Base-by-base conservation (phyloP, 2,113 vertebrate species). In the Chloebia gouldiae region DNA sequence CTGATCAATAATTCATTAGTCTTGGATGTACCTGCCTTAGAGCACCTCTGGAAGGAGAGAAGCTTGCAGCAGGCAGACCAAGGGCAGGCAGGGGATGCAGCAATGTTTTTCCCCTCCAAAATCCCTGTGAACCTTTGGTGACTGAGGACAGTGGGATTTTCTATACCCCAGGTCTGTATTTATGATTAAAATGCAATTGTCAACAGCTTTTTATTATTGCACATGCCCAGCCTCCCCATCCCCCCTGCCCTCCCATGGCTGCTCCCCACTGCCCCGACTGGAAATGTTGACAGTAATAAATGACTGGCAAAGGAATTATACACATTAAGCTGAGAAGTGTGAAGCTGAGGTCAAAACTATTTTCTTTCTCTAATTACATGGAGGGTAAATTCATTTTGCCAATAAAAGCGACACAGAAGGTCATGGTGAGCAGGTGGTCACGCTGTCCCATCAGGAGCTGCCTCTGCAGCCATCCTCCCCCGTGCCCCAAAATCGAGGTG, bases 281-380 rank as follows among this genome's bases (percentile, higher is more conserved):
- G 54, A 82, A 95, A 65, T 27, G 86, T 5, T 96, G 95, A 95
- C 86, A 78, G 66, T 95, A 97, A 97, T 86, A 76, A 96, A 97
- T 88, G 83, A 82, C 88, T 93, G 90, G 93, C 86, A 75, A 89
- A 92, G 70, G 88, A 96, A 94, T 96, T 96, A 96, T 57, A 87
- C 84, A 93, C 93, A 87, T 96, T 94, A 95, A 94, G 91, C 66
- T 86, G 81, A 84, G 77, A 95, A 96, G 79, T 59, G 68, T 59
- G 90, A 56, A 92, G 91, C 91, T 10, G 83, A 92, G 90, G 96
- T 77, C 84, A 96, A 96, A 96, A 95, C 77, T 87, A 79, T 96
- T 95, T 97, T 95, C 83, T 82, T 96, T 90, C 86, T 77, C 40
- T 94, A 96, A 97, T 96, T 96, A 95, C 70, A 64, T 9, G 44